Percentiles rank a stretch among this genome's conserved stretches.
Conservation (phyloP, 2,888 invertebrate species). For the Leptogaster cylindrica region DNA sequence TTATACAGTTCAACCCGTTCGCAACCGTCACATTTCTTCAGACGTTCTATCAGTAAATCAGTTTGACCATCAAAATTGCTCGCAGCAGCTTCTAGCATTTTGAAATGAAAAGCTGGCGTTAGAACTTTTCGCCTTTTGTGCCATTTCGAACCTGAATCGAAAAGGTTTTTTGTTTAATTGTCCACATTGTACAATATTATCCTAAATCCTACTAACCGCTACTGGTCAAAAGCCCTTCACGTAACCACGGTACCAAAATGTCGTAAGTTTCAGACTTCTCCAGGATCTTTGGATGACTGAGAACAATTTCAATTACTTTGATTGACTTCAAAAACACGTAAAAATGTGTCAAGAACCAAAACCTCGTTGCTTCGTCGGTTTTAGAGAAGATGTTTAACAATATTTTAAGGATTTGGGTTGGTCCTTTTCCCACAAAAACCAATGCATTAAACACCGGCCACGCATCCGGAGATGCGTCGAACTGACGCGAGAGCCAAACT, state of each 20-base stretch:
- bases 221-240: constrained; percentile 64
- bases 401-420: constrained; percentile 55
- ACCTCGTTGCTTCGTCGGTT: constrained; percentile 49
- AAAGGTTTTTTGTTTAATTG: background rate
- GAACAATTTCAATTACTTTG: constrained; percentile 46
- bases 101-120: constrained; percentile 82
- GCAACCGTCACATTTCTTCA: constrained; percentile 65
- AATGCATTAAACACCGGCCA: no score
- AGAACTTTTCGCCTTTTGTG: constrained; percentile 71
- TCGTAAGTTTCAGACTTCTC: constrained; percentile 63
- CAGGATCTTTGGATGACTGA: constrained; percentile 53
- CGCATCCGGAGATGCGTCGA: no score
- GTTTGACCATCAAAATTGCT: constrained; percentile 72
- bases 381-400: constrained; percentile 57
- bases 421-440: no score
- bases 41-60: constrained; percentile 65
- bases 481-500: no score
- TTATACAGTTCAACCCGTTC: constrained; percentile 52
- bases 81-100: constrained; percentile 76
- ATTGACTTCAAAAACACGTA: constrained; percentile 44
- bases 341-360: constrained; percentile 48
- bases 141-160: constrained; percentile 62
- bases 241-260: constrained; percentile 62
- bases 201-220: constrained; percentile 45
- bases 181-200: background rate